Conservation (phyloP, 2,888 invertebrate species). For the Acleris sparsana region DNA sequence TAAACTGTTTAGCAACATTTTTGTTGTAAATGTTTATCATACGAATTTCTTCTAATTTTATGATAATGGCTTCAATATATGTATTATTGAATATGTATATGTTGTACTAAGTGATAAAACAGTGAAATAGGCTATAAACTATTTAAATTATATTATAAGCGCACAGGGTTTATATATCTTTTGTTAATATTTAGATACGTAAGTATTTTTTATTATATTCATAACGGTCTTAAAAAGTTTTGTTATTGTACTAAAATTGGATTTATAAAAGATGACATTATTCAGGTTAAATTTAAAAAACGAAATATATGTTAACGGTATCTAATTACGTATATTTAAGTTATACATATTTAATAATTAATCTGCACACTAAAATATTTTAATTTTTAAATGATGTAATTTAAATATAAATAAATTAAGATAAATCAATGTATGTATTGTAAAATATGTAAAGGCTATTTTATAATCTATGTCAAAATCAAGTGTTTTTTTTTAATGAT, state of each 20-base stretch:
- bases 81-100: conserved; percentile 7
- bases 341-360: too few relatives aligned
- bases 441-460: conserved; percentile 9
- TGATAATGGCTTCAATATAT: neutral
- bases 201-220: conserved; percentile 9
- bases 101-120: conserved; percentile 23
- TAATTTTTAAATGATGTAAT: neutral
- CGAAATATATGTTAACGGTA: conserved; percentile 3
- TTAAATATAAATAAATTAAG: conserved; percentile 3
- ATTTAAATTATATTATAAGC: conserved; percentile 19
- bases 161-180: conserved; percentile 32
- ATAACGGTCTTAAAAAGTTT: neutral
- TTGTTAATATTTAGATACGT: conserved; percentile 12
- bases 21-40: neutral
- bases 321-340: neutral
- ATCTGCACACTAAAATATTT: neutral
- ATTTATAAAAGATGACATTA: too few relatives aligned
- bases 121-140: conserved; percentile 26
- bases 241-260: too few relatives aligned
- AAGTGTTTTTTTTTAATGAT: neutral
- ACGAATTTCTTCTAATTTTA: neutral
- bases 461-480: conserved; percentile 6
- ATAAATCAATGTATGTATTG: conserved; percentile 11
- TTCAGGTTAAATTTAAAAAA: too few relatives aligned
- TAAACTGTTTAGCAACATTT: too few relatives aligned